These are phyloP conservation scores for Coracias cyanogaster DNA, from an alignment of 2,797 vertebrate species.

Conservation along the genomic window DNA sequence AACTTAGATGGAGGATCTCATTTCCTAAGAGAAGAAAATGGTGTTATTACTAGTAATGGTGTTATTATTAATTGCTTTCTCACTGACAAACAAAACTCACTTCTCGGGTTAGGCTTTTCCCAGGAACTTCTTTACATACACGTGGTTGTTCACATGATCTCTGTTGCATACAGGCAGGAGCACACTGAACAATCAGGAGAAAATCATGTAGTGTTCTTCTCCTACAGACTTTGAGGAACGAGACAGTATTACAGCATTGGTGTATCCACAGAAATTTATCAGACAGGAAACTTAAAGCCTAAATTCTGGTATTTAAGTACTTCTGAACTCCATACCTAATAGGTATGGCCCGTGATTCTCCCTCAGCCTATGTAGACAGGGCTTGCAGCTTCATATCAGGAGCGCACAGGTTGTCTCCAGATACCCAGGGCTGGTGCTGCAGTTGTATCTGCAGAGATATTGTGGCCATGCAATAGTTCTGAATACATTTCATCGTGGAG, in stretches of 20 bases:
- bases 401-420: background rate
- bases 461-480: background rate
- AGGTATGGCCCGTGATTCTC: background rate
- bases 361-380: rapidly evolving
- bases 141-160: background rate
- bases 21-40: background rate
- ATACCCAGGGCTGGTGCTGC: background rate
- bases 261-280: background rate
- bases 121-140: background rate
- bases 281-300: background rate
- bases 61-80: background rate
- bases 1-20: background rate
- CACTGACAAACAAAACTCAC: background rate
- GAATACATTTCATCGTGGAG: background rate
- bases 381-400: background rate
- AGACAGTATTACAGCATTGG: background rate
- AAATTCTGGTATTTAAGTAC: background rate
- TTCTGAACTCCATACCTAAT: background rate
- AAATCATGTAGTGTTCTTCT: background rate
- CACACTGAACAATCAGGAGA: background rate
- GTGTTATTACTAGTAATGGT: background rate
- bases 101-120: background rate
- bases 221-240: background rate
- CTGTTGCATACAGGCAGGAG: background rate
- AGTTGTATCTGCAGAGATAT: background rate